Conservation (phyloP, 2,113 vertebrate genomes). For the Rhadina sibilatrix region DNA sequence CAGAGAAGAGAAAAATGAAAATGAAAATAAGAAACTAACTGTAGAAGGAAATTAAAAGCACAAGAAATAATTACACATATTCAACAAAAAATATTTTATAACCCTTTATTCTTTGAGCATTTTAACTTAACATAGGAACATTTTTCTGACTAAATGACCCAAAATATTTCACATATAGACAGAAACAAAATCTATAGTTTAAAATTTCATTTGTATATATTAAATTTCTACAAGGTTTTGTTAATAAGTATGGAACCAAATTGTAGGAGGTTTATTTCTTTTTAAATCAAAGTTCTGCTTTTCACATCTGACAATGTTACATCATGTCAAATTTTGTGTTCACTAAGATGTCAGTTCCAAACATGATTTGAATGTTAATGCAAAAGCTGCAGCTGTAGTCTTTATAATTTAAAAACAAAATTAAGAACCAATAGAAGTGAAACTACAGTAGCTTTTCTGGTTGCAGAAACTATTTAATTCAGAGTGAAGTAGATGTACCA, state of each 20-base stretch:
- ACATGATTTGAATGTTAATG: neutral
- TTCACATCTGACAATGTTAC: neutral
- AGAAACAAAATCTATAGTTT: neutral
- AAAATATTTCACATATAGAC: neutral
- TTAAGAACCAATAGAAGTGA: conserved; percentile 29
- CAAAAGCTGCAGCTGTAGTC: conserved; percentile 1
- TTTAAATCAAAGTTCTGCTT: neutral
- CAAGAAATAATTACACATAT: neutral
- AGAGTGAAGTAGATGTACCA: neutral
- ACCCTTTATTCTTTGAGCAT: neutral
- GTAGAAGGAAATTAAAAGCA: neutral
- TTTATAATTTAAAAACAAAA: conserved; percentile 35
- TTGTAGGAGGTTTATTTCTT: neutral
- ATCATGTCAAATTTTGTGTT: neutral
- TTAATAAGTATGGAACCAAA: neutral
- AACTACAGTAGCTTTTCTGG: neutral
- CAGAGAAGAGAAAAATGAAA: neutral
- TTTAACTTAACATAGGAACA: neutral
- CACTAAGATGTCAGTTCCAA: neutral
- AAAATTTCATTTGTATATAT: neutral
- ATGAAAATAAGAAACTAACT: neutral
- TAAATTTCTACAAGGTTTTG: neutral
- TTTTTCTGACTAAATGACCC: neutral
- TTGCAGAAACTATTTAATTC: neutral
- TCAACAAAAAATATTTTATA: neutral